A percentile compares a stretch with the other conserved stretches of the same genome.
These are phyloP conservation scores for Saccopteryx bilineata DNA, from an alignment of 2,113 vertebrate species.

Conservation along the genomic window DNA sequence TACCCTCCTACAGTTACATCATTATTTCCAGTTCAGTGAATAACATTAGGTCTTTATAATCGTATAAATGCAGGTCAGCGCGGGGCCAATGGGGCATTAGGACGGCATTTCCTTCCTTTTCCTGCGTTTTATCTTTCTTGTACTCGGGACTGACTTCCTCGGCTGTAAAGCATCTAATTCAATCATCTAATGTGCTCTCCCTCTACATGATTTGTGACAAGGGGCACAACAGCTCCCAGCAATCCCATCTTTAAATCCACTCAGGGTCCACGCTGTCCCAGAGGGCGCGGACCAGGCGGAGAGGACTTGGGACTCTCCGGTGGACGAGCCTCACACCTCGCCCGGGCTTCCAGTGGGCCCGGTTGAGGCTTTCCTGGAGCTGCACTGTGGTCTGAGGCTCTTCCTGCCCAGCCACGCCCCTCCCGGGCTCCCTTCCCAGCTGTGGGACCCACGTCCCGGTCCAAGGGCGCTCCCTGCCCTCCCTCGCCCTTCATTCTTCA, in stretches of 20 bases:
- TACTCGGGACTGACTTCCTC: not conserved
- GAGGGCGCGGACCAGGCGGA: too few relatives aligned
- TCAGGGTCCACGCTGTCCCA: not conserved
- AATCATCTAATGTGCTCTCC: not conserved
- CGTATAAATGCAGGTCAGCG: not conserved
- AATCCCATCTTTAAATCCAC: not conserved
- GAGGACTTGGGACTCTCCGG: not conserved
- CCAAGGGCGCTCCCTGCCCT: not conserved
- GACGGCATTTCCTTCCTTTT: not conserved
- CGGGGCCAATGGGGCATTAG: rapidly evolving
- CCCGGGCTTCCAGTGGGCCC: not conserved
- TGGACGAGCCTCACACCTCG: rapidly evolving
- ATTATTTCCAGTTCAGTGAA: not conserved
- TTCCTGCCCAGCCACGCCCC: not conserved
- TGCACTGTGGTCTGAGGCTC: not conserved
- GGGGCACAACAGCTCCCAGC: not conserved
- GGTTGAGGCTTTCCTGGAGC: not conserved
- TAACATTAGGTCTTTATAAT: not conserved
- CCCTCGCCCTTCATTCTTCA: not conserved
- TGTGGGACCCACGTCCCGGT: rapidly evolving
- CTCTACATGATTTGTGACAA: not conserved
- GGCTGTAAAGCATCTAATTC: not conserved
- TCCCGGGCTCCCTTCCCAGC: not conserved
- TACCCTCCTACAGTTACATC: not conserved
- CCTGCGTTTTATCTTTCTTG: not conserved